Evolutionary conservation across 2,888 invertebrate genomes (phyloP), one percentile per base, ranked within the genome.

Genomic region (Athalia circularis): DNA sequence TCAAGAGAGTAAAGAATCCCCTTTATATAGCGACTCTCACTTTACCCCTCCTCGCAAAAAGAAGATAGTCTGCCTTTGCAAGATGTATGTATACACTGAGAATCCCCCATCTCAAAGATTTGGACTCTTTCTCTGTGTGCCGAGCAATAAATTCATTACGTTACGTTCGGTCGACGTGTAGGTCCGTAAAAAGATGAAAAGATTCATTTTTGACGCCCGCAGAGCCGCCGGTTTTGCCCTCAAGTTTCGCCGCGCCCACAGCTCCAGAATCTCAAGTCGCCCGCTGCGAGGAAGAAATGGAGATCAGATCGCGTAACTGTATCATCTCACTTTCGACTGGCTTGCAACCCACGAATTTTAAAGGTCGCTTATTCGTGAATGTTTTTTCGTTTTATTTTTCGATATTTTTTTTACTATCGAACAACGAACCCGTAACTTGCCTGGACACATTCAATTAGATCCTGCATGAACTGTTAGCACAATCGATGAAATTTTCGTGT

Each of bases 1-100:
- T 84, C 83, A 82, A 80, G 84, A 87, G 88, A 87, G 87, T 87
- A 88, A 89, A 88, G 89, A 87, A 88, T 86, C 89, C 88, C 85
- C 85, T 89, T 90, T 90, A 89, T 90, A 90, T 90, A 90, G 88
- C 78, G 79, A 88, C 89, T 90, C 90, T 90, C 90, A 88, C 90
- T 88, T 88, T 85, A 85, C 86, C 88, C 88, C 87, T 87, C 83
- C 87, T 85, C 82, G 47, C n/a, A 43, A n/a, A 72, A 45, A 62
- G 61, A 45, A 61, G 43, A 11, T 13, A 50, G 68, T 68, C 68
- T 59, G 7, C 45, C 11, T 15, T 5, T 8, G 15, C 15, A 62
- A n/a, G 54, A 54, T 2, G 54, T 13, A 62, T 15, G 5, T 15
- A 72, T 72, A 72, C 52, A 67, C 29, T 50, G 61, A 48, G 62